Percentiles rank a stretch among this genome's conserved stretches.
These are phyloP conservation scores for Rhamnusium bicolor DNA, from an alignment of 2,888 invertebrate genomes.

Conservation along the genomic window DNA sequence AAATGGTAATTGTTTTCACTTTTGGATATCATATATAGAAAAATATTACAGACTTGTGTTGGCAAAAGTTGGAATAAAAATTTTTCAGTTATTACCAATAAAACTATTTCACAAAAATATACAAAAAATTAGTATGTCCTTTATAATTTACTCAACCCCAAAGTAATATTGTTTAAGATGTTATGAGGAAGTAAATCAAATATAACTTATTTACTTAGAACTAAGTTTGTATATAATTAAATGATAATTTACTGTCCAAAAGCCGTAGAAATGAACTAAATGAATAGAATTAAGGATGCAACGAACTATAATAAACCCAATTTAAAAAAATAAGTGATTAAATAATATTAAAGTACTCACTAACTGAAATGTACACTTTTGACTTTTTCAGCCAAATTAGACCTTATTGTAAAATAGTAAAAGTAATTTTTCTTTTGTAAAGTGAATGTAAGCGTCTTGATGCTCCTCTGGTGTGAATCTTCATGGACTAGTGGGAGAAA, in stretches of 20 bases:
- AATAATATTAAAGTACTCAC: slow-evolving; percentile 5
- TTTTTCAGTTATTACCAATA: too few relatives aligned
- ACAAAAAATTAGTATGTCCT: too few relatives aligned
- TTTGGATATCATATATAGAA: too few relatives aligned
- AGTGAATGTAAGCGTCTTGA: slow-evolving; percentile 58
- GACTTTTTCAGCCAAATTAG: slow-evolving; percentile 49
- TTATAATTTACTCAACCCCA: too few relatives aligned
- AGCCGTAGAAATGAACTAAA: not conserved
- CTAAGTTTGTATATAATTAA: not conserved
- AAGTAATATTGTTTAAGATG: too few relatives aligned
- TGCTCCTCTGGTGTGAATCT: slow-evolving; percentile 51
- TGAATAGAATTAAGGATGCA: not conserved
- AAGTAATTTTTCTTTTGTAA: slow-evolving; percentile 61
- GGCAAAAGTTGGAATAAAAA: too few relatives aligned
- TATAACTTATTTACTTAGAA: too few relatives aligned
- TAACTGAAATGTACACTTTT: slow-evolving; percentile 4
- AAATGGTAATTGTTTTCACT: too few relatives aligned
- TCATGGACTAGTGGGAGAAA: slow-evolving; percentile 54
- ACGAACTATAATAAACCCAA: not conserved
- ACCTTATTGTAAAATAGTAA: slow-evolving; percentile 59
- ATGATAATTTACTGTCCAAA: not conserved
- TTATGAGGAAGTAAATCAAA: too few relatives aligned
- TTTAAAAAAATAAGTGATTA: slow-evolving; percentile 14
- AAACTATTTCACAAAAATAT: too few relatives aligned
- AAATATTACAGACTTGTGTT: too few relatives aligned